phyloP scores from a whole-genome alignment of 1,140 invertebrate genomes.

The Sipha flava region DNA sequence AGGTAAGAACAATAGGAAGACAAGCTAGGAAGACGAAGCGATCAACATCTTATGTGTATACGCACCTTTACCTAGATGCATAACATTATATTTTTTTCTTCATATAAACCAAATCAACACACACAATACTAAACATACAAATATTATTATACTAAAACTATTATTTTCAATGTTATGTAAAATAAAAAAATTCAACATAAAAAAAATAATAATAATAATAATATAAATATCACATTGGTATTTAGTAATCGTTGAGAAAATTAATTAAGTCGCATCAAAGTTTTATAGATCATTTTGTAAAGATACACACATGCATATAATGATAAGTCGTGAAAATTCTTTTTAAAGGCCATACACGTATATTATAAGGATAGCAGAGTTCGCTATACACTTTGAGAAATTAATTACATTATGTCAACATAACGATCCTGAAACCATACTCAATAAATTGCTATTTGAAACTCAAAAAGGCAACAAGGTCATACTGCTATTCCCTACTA shows the following conservation, averaged over 20 bases:
- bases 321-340: neutral
- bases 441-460: neutral
- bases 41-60: neutral
- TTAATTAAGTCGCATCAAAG: neutral
- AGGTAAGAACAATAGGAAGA: constrained; percentile 20
- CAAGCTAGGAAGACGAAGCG: constrained; percentile 22
- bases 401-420: neutral
- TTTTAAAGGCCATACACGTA: neutral
- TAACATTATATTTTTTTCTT: constrained; percentile 12
- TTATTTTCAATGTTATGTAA: neutral
- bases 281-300: neutral
- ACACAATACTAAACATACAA: neutral
- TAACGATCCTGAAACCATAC: neutral
- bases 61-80: neutral
- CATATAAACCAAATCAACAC: neutral
- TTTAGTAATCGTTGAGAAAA: neutral
- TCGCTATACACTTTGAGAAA: neutral
- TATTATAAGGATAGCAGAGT: neutral
- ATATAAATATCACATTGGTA: neutral
- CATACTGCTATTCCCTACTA: neutral
- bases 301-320: neutral
- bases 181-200: neutral
- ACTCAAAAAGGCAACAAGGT: neutral
- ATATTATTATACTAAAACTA: neutral
- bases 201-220: neutral